Evolutionary conservation across 2,797 vertebrate species (phyloP).

Genomic region (Phylloscopus collybita): DNA sequence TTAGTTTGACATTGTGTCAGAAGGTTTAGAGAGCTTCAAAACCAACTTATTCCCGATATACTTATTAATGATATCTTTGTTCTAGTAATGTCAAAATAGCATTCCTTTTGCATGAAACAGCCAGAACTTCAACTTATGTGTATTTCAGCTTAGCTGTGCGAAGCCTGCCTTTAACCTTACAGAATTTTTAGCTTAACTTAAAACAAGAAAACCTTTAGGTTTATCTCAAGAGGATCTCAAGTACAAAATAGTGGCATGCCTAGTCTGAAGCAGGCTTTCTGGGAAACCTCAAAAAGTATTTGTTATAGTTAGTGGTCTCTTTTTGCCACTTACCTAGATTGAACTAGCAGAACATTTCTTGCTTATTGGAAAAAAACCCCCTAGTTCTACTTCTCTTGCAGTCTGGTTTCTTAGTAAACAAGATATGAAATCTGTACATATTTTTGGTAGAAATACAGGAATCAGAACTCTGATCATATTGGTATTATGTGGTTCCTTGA

Average conservation of each 20-base stretch:
- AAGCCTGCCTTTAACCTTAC: neutral
- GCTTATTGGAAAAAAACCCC: rapidly evolving
- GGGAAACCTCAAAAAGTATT: neutral
- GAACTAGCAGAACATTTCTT: neutral
- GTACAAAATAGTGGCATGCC: neutral
- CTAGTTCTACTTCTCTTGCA: neutral
- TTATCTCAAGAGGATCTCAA: neutral
- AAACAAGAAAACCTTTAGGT: neutral
- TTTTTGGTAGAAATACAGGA: neutral
- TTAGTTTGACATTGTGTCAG: neutral
- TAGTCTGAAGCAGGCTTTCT: neutral
- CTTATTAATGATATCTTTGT: neutral
- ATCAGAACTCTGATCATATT: neutral
- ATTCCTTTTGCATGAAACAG: neutral
- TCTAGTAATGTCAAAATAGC: neutral
- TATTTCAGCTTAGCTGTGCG: no score
- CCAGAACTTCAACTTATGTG: no score
- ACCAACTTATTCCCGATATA: neutral
- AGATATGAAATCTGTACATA: neutral
- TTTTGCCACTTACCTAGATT: neutral
- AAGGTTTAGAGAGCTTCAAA: neutral
- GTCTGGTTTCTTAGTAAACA: neutral
- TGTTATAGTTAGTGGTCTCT: neutral
- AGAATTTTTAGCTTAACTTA: neutral
- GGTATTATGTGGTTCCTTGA: neutral